Percentiles rank a stretch among this genome's conserved stretches.
phyloP scores from a whole-genome alignment of 1,140 invertebrate genomes.

The Brachystomella parvula region DNA sequence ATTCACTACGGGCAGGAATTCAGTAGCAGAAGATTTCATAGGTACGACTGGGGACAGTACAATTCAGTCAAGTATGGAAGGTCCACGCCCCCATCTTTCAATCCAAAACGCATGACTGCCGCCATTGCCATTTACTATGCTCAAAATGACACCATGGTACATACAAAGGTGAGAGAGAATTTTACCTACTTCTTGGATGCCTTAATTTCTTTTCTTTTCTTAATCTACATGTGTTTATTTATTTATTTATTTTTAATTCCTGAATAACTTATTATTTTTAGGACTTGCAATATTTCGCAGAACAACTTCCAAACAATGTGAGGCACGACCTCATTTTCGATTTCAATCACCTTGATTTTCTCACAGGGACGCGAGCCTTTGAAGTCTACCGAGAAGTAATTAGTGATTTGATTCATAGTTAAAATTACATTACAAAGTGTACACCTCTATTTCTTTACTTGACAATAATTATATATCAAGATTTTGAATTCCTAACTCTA shows the following conservation, averaged over 20 bases:
- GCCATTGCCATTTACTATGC: background rate
- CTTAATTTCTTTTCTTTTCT: background rate
- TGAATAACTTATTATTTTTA: no score
- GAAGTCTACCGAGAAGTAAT: no score
- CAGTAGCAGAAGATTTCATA: background rate
- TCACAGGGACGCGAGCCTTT: background rate
- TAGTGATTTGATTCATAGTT: no score
- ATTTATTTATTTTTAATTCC: no score
- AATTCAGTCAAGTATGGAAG: background rate
- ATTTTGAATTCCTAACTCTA: no score
- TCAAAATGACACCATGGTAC: background rate
- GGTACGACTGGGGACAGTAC: background rate
- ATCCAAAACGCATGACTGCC: background rate
- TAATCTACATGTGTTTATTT: no score
- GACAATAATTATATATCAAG: no score
- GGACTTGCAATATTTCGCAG: background rate
- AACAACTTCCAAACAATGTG: background rate
- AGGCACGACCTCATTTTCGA: background rate
- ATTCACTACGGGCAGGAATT: constrained; percentile 3
- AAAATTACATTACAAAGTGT: no score
- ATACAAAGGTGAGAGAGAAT: background rate
- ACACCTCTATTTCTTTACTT: no score
- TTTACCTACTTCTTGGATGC: background rate
- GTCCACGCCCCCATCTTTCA: background rate
- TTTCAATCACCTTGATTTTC: background rate